These are phyloP conservation scores for Gambelia wislizenii DNA, from an alignment of 2,797 vertebrate genomes.

Conservation along the genomic window DNA sequence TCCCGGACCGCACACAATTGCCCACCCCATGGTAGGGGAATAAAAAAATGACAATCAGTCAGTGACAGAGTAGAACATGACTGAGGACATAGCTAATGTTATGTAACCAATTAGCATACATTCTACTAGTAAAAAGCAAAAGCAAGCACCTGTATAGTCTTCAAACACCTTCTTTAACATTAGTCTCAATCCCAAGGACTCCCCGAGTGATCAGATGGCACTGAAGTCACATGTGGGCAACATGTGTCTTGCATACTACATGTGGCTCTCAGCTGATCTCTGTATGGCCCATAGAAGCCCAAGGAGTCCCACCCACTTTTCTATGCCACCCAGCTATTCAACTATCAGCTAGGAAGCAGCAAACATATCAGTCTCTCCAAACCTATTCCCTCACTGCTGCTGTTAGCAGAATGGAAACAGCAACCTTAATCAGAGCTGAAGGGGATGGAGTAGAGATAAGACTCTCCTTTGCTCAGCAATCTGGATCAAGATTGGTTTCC, in stretches of 20 bases:
- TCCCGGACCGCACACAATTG: no score
- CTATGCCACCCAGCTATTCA: no score
- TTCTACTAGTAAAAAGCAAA: background rate
- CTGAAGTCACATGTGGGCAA: background rate
- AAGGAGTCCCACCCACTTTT: background rate
- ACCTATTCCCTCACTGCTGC: no score
- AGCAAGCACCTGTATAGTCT: background rate
- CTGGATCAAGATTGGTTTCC: no score
- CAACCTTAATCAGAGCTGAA: no score
- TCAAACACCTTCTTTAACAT: background rate
- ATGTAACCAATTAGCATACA: background rate
- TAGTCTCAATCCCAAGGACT: background rate
- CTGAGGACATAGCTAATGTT: no score
- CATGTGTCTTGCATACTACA: background rate
- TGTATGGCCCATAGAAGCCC: background rate
- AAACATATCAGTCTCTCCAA: no score
- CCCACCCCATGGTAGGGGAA: no score
- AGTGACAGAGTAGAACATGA: background rate
- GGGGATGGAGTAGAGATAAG: no score
- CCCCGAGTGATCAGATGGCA: background rate
- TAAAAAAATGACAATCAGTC: no score
- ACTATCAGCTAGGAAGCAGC: background rate
- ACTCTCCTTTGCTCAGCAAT: no score
- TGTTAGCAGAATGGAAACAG: no score
- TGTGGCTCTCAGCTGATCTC: background rate